Evolutionary conservation across 2,797 vertebrate genomes (phyloP).

Genomic region (Neosilurus hyrtlii): DNA sequence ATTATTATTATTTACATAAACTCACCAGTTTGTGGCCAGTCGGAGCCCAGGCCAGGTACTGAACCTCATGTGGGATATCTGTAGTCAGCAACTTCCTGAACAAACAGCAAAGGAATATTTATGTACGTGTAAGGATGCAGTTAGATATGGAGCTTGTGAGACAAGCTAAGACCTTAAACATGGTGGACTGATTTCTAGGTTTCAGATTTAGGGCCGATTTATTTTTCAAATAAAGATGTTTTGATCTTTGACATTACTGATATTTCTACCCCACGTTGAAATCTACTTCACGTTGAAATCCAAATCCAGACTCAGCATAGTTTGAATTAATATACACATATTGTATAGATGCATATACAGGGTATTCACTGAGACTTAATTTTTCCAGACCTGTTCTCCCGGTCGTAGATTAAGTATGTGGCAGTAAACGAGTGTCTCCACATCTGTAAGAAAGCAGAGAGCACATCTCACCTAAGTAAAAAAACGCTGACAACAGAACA

Average conservation of each 20-base stretch:
- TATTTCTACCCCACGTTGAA: no score
- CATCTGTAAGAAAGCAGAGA: constrained; percentile 67
- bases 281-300: not conserved
- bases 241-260: no score
- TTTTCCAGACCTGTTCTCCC: constrained; percentile 57
- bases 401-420: constrained; percentile 83
- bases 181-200: not conserved
- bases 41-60: constrained; percentile 89
- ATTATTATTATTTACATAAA: constrained; percentile 31
- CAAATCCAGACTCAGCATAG: not conserved
- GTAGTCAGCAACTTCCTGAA: constrained; percentile 73
- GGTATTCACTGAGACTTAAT: no score
- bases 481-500: not conserved
- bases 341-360: no score
- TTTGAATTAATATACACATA: no score
- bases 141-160: not conserved
- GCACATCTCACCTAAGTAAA: not conserved
- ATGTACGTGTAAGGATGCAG: not conserved
- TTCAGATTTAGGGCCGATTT: not conserved
- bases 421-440: constrained; percentile 93
- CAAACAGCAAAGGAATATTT: constrained; percentile 41
- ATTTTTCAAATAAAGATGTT: not conserved
- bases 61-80: constrained; percentile 79
- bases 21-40: constrained; percentile 87
- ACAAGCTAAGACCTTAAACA: not conserved